These are phyloP conservation scores for Rallus limicola DNA, from an alignment of 2,113 vertebrate genomes.

Conservation along the genomic window DNA sequence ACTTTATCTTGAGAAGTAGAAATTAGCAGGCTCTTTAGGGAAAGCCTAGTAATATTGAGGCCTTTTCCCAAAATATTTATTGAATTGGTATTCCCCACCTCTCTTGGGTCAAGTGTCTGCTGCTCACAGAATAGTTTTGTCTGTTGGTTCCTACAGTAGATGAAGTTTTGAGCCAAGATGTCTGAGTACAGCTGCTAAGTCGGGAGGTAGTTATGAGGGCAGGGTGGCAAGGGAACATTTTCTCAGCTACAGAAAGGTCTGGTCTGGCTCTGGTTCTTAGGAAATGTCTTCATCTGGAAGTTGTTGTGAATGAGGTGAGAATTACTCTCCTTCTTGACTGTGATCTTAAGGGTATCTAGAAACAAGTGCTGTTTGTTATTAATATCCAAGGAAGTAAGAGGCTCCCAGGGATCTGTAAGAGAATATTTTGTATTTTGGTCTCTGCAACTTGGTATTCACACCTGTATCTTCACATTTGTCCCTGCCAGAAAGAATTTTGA, in stretches of 20 bases:
- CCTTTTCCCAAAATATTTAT: not conserved
- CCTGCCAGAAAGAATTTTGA: not conserved
- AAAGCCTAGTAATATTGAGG: not conserved
- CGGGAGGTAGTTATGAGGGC: not conserved
- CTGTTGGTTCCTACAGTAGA: not conserved
- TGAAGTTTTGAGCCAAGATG: not conserved
- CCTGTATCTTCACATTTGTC: not conserved
- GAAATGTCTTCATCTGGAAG: not conserved
- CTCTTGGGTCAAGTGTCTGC: not conserved
- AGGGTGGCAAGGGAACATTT: not conserved
- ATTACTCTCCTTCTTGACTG: not conserved
- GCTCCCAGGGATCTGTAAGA: not conserved
- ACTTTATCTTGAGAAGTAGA: not conserved
- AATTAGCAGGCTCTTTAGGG: not conserved
- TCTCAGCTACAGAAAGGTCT: not conserved
- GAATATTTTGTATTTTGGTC: not conserved
- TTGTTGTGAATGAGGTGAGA: constrained; percentile 10
- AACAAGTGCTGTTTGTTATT: constrained; percentile 17
- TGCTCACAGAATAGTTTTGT: not conserved
- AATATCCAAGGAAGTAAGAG: not conserved
- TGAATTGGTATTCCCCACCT: not conserved
- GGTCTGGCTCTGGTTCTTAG: not conserved
- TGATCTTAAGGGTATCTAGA: not conserved
- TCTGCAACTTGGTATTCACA: not conserved
- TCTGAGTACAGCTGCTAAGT: not conserved